Conservation (phyloP, 2,888 invertebrate genomes). For the Mystacides longicornis region DNA sequence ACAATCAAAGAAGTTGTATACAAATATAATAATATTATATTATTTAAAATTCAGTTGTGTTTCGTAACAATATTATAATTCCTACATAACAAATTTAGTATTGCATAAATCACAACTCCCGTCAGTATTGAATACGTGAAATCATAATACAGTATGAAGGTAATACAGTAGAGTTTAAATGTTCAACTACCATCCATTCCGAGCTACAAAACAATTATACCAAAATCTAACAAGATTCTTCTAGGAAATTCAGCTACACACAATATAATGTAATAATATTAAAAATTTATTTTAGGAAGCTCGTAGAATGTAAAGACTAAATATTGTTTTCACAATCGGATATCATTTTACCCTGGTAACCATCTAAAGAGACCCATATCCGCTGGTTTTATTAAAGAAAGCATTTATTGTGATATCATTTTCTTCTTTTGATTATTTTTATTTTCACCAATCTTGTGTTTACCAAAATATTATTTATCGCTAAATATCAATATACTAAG, state of each 20-base stretch:
- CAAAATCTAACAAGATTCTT: not conserved
- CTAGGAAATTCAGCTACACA: slow-evolving; percentile 20
- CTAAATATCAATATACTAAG: not conserved
- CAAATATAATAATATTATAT: not conserved
- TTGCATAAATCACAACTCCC: slow-evolving; percentile 1
- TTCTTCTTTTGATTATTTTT: not conserved
- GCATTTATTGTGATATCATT: slow-evolving; percentile 11
- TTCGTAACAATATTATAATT: not conserved
- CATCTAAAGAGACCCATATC: slow-evolving; percentile 24
- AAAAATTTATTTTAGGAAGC: slow-evolving; percentile 24
- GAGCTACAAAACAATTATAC: not conserved
- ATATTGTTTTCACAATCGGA: slow-evolving; percentile 26
- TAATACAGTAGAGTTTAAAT: no score
- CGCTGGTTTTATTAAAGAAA: slow-evolving; percentile 8
- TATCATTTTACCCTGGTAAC: slow-evolving; percentile 26
- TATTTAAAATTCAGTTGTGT: not conserved
- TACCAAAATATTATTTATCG: not conserved
- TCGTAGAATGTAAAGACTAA: slow-evolving; percentile 26
- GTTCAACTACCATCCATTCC: no score
- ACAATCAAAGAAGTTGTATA: no score
- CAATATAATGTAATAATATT: slow-evolving; percentile 15
- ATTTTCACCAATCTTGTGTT: not conserved
- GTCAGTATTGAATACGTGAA: no score
- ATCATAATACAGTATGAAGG: no score
- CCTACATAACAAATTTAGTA: slow-evolving; percentile 2